phyloP scores from a whole-genome alignment of 1,140 invertebrate species.

The Trypoxylus dichotomus region DNA sequence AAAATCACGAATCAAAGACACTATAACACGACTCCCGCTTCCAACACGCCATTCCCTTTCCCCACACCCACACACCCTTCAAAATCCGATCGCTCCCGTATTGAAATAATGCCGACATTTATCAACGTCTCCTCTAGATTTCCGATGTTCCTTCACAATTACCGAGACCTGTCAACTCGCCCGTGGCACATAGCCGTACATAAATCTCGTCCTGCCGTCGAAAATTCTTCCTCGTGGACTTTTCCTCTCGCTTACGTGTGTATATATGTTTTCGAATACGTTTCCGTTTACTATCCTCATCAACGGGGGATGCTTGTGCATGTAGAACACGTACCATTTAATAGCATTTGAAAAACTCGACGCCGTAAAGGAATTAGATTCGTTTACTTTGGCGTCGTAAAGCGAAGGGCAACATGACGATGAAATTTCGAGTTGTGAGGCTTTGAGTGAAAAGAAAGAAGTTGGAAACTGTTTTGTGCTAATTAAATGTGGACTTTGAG shows the following conservation, averaged over 20 bases:
- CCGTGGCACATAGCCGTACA: not conserved
- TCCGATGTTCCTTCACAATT: not conserved
- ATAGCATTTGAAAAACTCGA: not conserved
- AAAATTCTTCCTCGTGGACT: not conserved
- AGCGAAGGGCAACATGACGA: too few species aligned
- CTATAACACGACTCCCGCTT: too few species aligned
- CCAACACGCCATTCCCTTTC: too few species aligned
- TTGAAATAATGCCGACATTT: constrained; percentile 7
- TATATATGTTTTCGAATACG: not conserved
- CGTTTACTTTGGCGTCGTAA: not conserved
- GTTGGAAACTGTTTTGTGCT: too few species aligned
- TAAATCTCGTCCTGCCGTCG: not conserved
- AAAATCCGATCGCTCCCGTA: not conserved
- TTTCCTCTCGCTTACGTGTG: too few species aligned
- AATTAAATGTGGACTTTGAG: too few species aligned
- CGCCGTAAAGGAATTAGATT: not conserved
- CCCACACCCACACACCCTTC: not conserved
- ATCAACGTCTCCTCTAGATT: not conserved
- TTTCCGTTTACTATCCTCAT: not conserved
- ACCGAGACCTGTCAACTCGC: not conserved
- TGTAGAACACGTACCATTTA: not conserved
- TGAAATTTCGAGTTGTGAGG: too few species aligned
- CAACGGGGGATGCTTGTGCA: not conserved
- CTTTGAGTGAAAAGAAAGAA: too few species aligned
- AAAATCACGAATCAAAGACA: too few species aligned